phyloP scores from a whole-genome alignment of 2,113 vertebrate species.

The Sinocyclocheilus maitianheensis region DNA sequence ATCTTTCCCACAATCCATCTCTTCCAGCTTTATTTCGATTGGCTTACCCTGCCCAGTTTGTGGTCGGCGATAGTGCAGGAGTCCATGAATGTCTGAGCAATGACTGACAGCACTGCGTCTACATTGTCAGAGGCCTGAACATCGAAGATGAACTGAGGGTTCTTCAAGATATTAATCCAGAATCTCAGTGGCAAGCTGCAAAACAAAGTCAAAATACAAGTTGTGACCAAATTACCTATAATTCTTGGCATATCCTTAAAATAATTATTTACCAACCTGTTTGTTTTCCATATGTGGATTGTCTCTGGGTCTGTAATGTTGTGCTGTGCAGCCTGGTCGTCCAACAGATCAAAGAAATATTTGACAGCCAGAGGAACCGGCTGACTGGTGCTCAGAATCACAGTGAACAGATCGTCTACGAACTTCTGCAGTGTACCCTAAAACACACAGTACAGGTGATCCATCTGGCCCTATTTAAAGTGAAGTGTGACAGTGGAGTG shows the following conservation, averaged over 20 bases:
- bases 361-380: slow-evolving; percentile 93
- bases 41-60: slow-evolving; percentile 90
- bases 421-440: slow-evolving; percentile 98
- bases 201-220: slow-evolving; percentile 15
- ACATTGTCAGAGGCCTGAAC: slow-evolving; percentile 93
- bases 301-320: slow-evolving; percentile 87
- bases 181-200: slow-evolving; percentile 89
- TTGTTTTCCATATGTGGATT: slow-evolving; percentile 98
- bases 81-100: slow-evolving; percentile 98
- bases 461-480: neutral
- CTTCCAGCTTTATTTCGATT: neutral
- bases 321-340: slow-evolving; percentile 91
- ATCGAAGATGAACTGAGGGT: slow-evolving; percentile 95
- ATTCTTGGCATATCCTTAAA: neutral
- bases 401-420: slow-evolving; percentile 94
- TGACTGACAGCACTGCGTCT: slow-evolving; percentile 93
- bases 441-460: slow-evolving; percentile 1
- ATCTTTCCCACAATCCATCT: neutral
- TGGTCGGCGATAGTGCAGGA: slow-evolving; percentile 97
- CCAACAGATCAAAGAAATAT: slow-evolving; percentile 94
- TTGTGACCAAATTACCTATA: neutral
- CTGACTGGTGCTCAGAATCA: slow-evolving; percentile 91
- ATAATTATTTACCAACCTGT: slow-evolving; percentile 78
- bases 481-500: too few relatives aligned
- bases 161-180: slow-evolving; percentile 98